These are phyloP conservation scores for Drosophila siamana DNA, from an alignment of 2,888 invertebrate species.

Conservation along the genomic window DNA sequence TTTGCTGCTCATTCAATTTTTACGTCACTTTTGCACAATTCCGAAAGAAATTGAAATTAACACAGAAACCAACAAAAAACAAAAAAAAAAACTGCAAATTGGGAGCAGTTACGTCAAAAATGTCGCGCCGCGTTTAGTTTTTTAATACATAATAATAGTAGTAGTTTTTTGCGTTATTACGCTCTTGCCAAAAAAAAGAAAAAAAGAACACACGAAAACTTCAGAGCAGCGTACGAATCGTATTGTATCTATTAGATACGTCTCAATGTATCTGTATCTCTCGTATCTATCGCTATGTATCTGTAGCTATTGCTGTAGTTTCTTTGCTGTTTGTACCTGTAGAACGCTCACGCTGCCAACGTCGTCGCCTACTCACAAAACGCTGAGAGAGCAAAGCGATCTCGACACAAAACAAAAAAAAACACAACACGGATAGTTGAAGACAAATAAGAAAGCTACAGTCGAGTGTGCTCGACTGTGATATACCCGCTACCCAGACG, in stretches of 20 bases:
- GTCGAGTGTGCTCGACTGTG: neutral
- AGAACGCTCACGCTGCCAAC: conserved; percentile 35
- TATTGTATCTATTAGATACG: conserved; percentile 43
- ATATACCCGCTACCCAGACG: too few species aligned
- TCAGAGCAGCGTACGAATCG: conserved; percentile 34
- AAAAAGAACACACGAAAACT: conserved; percentile 34
- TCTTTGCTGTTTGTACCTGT: conserved; percentile 18
- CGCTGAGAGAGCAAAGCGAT: conserved; percentile 17
- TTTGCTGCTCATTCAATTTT: conserved; percentile 3
- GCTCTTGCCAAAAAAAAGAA: neutral
- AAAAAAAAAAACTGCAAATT: neutral
- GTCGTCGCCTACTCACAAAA: conserved; percentile 47
- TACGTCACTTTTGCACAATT: conserved; percentile 37
- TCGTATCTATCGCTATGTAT: conserved; percentile 84
- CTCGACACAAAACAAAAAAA: conserved; percentile 6
- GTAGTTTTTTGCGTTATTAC: conserved; percentile 7
- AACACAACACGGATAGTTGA: neutral
- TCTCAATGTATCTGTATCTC: conserved; percentile 41
- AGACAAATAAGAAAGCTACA: neutral
- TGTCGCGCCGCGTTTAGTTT: conserved; percentile 35
- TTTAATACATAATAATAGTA: neutral
- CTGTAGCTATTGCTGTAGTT: conserved; percentile 69
- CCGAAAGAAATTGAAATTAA: conserved; percentile 23
- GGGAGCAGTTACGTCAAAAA: conserved; percentile 2
- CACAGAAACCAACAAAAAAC: neutral